Conservation (phyloP, 2,888 invertebrate species). For the Esperia sulphurella region DNA sequence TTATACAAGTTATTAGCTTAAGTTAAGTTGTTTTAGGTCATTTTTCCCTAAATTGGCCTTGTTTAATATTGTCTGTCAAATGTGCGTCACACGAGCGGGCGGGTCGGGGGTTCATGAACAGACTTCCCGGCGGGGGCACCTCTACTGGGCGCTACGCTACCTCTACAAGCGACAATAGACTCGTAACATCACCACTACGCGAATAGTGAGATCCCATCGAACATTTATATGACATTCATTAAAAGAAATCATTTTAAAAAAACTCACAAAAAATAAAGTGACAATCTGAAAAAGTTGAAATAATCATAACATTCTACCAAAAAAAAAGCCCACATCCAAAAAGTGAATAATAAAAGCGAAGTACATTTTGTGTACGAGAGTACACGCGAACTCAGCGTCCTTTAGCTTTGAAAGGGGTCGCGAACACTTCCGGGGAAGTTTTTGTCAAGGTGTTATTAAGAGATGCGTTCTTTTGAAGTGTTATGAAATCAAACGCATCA, state of each 20-base stretch:
- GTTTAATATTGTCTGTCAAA: constrained; percentile 72
- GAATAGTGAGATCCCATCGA: constrained; percentile 17
- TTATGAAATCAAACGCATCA: constrained; percentile 9
- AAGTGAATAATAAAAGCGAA: constrained; percentile 62
- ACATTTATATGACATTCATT: constrained; percentile 46
- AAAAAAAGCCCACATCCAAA: constrained; percentile 75
- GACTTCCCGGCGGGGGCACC: constrained; percentile 7
- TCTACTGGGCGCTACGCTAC: constrained; percentile 2
- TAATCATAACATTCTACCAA: constrained; percentile 43
- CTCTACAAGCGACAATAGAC: background rate
- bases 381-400: constrained; percentile 13
- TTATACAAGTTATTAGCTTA: constrained; percentile 79
- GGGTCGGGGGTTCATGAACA: constrained; percentile 21
- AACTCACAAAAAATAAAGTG: constrained; percentile 35
- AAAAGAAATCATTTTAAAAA: constrained; percentile 67
- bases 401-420: constrained; percentile 20
- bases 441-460: constrained; percentile 33
- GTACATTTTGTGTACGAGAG: constrained; percentile 15
- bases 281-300: constrained; percentile 41
- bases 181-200: constrained; percentile 8
- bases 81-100: constrained; percentile 40
- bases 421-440: constrained; percentile 28
- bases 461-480: constrained; percentile 12
- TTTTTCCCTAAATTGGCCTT: constrained; percentile 74
- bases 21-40: constrained; percentile 77